Percentiles rank a stretch among this genome's conserved stretches.
Evolutionary conservation across 1,140 invertebrate genomes (phyloP).

Genomic region (Spodoptera frugiperda): DNA sequence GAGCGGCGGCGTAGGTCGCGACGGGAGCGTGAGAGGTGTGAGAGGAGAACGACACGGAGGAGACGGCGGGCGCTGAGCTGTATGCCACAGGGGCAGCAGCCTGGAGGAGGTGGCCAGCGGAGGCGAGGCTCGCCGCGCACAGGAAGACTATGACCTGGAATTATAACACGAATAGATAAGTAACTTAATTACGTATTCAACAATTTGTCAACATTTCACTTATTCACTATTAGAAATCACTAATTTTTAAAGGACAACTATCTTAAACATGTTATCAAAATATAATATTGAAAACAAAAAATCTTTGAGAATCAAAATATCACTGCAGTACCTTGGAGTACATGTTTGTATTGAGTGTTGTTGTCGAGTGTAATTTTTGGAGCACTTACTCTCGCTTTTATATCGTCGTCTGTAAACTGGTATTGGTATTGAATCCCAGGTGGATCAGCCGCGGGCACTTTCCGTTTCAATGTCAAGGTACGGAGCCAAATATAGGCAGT

Average conservation of each 20-base stretch:
- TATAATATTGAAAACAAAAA: neutral
- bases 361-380: constrained; percentile 68
- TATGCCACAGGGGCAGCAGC: constrained; percentile 64
- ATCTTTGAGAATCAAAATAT: neutral
- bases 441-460: constrained; percentile 62
- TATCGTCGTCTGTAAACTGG: constrained; percentile 67
- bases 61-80: constrained; percentile 60
- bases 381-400: constrained; percentile 73
- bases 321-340: constrained; percentile 69
- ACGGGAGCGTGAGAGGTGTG: constrained; percentile 61
- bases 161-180: constrained; percentile 31
- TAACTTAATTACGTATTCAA: neutral
- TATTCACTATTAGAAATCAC: too few species aligned
- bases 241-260: neutral
- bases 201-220: too few species aligned
- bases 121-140: constrained; percentile 74
- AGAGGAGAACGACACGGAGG: constrained; percentile 62
- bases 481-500: constrained; percentile 44
- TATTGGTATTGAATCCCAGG: constrained; percentile 56
- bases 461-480: constrained; percentile 76
- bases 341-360: constrained; percentile 71
- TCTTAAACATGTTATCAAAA: neutral
- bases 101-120: constrained; percentile 70
- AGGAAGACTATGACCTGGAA: constrained; percentile 70
- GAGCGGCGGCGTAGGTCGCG: constrained; percentile 55